Conservation (phyloP, 1,140 invertebrate genomes). For the Calycopis cecrops region DNA sequence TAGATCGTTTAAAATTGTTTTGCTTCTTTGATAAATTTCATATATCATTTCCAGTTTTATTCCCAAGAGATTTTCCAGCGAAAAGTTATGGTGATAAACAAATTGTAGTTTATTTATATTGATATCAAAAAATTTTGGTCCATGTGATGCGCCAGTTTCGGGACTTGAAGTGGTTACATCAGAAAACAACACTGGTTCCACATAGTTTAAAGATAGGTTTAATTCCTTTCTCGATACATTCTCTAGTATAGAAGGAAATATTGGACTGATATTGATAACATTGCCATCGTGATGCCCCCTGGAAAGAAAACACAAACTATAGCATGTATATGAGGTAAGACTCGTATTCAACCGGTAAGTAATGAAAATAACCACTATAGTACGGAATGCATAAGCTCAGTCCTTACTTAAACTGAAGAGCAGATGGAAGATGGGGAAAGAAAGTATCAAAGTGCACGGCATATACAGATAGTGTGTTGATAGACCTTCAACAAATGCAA, state of each 20-base stretch:
- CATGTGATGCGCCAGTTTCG: conserved; percentile 22
- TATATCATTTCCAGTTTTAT: conserved; percentile 39
- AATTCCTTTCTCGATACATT: conserved; percentile 25
- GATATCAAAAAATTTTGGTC: conserved; percentile 50
- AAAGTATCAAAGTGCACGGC: no score
- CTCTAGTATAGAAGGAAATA: conserved; percentile 49
- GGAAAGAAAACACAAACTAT: no score
- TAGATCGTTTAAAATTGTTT: conserved; percentile 32
- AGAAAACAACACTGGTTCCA: conserved; percentile 41
- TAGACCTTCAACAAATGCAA: no score
- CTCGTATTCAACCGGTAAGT: no score
- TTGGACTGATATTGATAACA: conserved; percentile 17
- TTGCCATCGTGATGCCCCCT: no score
- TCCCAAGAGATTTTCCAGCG: conserved; percentile 45
- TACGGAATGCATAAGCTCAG: no score
- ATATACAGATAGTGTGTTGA: no score
- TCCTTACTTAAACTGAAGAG: no score
- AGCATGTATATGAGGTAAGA: no score
- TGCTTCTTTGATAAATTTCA: conserved; percentile 33
- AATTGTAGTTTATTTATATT: conserved; percentile 45
- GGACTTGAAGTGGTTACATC: conserved; percentile 31
- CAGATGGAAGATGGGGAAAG: no score
- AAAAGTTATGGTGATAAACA: conserved; percentile 49
- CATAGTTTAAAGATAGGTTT: conserved; percentile 39
- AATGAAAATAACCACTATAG: no score